A percentile compares a stretch with the other conserved stretches of the same genome.
These are phyloP conservation scores for Pyrgus malvae DNA, from an alignment of 2,888 invertebrate species.

Conservation along the genomic window DNA sequence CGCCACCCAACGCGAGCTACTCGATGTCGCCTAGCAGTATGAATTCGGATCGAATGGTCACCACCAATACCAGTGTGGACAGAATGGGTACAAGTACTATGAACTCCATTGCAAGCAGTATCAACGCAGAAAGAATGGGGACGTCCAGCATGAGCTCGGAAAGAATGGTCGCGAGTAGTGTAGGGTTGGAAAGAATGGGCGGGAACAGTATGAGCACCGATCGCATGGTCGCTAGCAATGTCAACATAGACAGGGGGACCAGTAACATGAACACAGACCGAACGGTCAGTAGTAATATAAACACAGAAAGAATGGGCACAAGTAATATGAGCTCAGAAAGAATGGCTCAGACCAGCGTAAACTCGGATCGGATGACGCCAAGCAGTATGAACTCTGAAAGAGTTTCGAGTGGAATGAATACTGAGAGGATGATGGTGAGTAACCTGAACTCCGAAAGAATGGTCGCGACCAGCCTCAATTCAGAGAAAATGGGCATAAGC, in stretches of 20 bases:
- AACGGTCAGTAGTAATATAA: neutral
- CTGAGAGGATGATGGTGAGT: constrained; percentile 30
- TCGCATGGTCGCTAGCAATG: neutral
- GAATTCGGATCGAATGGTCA: constrained; percentile 25
- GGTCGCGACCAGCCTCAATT: neutral
- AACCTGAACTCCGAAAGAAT: neutral
- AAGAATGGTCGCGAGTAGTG: constrained; percentile 1
- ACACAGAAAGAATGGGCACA: neutral
- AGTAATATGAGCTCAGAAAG: constrained; percentile 1
- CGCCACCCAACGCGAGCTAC: constrained; percentile 43
- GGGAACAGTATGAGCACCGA: neutral
- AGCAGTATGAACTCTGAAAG: constrained; percentile 16
- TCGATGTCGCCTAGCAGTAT: constrained; percentile 35
- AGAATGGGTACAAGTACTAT: neutral
- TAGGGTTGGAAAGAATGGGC: constrained; percentile 3
- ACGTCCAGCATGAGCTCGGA: neutral
- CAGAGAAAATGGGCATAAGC: neutral
- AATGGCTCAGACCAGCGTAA: neutral
- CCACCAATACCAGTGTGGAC: neutral
- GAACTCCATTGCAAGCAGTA: neutral
- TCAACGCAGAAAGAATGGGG: neutral
- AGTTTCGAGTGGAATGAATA: neutral
- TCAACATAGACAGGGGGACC: neutral
- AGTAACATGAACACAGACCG: constrained; percentile 6
- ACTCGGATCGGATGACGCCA: constrained; percentile 29